Percentiles rank a stretch among this genome's conserved stretches.
Conservation (phyloP, 2,113 vertebrate genomes). For the Hippotragus niger region DNA sequence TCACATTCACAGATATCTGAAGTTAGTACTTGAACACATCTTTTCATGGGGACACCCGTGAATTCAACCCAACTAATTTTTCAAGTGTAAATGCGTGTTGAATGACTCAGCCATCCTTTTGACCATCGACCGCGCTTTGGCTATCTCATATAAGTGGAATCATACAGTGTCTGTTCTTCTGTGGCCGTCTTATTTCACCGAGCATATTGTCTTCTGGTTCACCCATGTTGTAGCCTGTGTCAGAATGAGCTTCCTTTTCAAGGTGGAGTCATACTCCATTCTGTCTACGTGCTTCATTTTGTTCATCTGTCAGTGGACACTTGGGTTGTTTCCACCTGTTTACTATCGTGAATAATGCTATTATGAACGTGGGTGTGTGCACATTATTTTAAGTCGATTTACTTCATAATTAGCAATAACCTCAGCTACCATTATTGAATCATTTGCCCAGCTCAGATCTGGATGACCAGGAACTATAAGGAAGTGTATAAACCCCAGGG, state of each 20-base stretch:
- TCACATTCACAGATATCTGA: neutral
- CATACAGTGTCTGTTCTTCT: neutral
- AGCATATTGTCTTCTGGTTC: neutral
- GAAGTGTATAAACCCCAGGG: neutral
- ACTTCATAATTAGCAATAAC: neutral
- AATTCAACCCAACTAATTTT: neutral
- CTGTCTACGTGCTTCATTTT: too few relatives aligned
- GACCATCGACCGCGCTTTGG: accelerated
- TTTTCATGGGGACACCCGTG: neutral
- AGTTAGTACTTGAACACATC: neutral
- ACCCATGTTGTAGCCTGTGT: too few relatives aligned
- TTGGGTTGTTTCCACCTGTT: neutral
- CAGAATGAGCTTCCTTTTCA: neutral
- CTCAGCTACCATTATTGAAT: neutral
- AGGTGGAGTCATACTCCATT: neutral
- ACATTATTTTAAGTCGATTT: neutral
- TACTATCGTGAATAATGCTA: neutral
- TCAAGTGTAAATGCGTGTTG: neutral
- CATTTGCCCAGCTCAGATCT: neutral
- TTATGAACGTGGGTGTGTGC: neutral
- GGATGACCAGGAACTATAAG: neutral
- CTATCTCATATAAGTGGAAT: neutral
- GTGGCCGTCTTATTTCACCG: neutral
- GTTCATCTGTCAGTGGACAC: too few relatives aligned
- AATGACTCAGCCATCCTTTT: neutral